Percentiles rank a stretch among this genome's conserved stretches.
phyloP scores from a whole-genome alignment of 1,140 invertebrate species.

The Heliconius nattereri region DNA sequence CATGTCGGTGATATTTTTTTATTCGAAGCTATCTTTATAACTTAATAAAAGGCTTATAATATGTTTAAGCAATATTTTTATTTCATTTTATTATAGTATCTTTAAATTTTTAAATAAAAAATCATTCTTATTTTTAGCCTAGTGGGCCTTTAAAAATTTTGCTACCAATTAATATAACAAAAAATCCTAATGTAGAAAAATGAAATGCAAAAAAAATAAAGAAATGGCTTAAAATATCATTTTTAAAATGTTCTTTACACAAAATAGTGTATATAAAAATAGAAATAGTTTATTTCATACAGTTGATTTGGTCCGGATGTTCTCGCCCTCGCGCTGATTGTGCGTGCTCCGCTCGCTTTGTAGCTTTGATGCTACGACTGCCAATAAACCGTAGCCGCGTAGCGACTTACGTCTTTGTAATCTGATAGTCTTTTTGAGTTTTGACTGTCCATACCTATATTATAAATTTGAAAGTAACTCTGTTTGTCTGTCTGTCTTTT shows the following conservation, averaged over 20 bases:
- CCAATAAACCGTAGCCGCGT: conserved; percentile 23
- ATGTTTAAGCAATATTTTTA: not conserved
- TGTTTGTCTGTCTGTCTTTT: too few relatives aligned
- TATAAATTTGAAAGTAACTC: too few relatives aligned
- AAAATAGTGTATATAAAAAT: not conserved
- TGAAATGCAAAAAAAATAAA: too few relatives aligned
- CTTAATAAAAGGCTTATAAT: not conserved
- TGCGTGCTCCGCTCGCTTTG: conserved; percentile 41
- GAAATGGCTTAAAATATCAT: not conserved
- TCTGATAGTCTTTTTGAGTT: not conserved
- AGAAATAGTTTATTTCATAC: conserved; percentile 33
- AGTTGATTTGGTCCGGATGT: conserved; percentile 45
- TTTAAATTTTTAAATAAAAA: too few relatives aligned
- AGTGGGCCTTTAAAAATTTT: too few relatives aligned
- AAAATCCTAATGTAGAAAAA: too few relatives aligned
- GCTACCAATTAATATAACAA: too few relatives aligned
- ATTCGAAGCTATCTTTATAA: not conserved
- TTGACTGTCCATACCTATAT: too few relatives aligned
- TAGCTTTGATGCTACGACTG: conserved; percentile 34
- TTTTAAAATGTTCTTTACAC: not conserved
- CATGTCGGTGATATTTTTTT: conserved; percentile 42
- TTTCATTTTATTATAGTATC: not conserved
- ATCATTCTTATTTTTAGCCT: too few relatives aligned
- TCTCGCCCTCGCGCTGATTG: conserved; percentile 42
- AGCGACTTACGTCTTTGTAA: not conserved